Base-by-base conservation (phyloP, 35 echinoderm and acorn worm species). In the Eucidaris tribuloides region DNA sequence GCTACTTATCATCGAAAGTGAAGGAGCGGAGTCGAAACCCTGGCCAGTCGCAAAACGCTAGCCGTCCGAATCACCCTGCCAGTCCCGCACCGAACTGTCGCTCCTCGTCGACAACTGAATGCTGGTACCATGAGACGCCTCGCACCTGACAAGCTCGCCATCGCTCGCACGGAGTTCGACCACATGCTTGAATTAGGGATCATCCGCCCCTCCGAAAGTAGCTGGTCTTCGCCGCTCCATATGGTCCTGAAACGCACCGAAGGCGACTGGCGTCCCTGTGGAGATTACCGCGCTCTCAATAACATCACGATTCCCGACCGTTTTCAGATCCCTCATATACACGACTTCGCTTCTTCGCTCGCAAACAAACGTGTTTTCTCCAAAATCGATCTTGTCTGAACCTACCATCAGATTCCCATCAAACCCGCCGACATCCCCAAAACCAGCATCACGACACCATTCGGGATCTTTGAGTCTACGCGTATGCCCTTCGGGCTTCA, bases 201-300 rank as follows among this genome's bases (percentile, higher is more conserved):
- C 55, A 62, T 90, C 49, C 29, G 65, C 3, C 81, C 66, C 34
- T 90, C 79, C n/a, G 40, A 76, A 11, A 89, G 87, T 54, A 71
- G 57, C 65, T 89, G 87, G 80, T 65, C 86, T 20, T 82, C 78
- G 15, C 81, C 81, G 1, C 42, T 90, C 15, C 88, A 90, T 43
- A 71, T 90, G 48, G 88, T 90, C 5, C 88, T 81, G 18, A 90
- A 76, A 49, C n/a, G n/a, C n/a, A n/a, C n/a, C n/a, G n/a, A n/a
- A n/a, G n/a, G n/a, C n/a, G n/a, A n/a, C n/a, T n/a, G n/a, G n/a
- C n/a, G 86, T 20, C 86, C 86, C 4, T 89, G 86, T 70, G 79
- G 86, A 17, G 85, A 89, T 48, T 88, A 82, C 72, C 65, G 86
- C n/a, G 55, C 82, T 17, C 60, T 85, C 54, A 90, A 91, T 39